Conservation (phyloP, 2,888 invertebrate genomes). For the Sarcophaga variegata region DNA sequence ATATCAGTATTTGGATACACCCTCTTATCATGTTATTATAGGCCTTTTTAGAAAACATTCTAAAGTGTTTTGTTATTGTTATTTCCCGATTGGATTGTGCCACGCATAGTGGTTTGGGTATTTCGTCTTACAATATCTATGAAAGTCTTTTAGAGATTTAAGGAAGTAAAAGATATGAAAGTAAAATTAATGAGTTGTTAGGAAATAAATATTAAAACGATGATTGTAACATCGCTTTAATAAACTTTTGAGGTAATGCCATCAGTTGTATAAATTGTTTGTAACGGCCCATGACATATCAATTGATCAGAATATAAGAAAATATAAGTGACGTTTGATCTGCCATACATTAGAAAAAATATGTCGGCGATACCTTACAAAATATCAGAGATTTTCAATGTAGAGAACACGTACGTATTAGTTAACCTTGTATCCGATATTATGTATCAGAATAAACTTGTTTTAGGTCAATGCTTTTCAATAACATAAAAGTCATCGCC, state of each 20-base stretch:
- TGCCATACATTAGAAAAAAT: too few relatives aligned
- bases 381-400: too few relatives aligned
- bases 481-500: too few relatives aligned
- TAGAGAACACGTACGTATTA: too few relatives aligned
- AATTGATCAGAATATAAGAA: too few relatives aligned
- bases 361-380: too few relatives aligned
- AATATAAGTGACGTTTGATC: too few relatives aligned
- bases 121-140: background rate
- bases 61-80: slow-evolving; percentile 12
- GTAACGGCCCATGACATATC: background rate
- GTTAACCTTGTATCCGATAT: too few relatives aligned
- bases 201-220: slow-evolving; percentile 1
- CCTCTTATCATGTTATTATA: background rate
- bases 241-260: too few relatives aligned
- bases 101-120: background rate
- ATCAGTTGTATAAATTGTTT: too few relatives aligned
- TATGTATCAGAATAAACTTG: too few relatives aligned
- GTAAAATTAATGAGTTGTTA: background rate
- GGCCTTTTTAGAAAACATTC: background rate
- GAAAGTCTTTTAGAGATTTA: background rate
- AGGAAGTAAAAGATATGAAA: background rate
- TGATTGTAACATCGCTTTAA: background rate
- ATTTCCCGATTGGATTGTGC: background rate
- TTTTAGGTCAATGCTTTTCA: too few relatives aligned
- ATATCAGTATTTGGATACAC: background rate